phyloP scores from a whole-genome alignment of 1,140 invertebrate species.

The Daktulosphaira vitifoliae region DNA sequence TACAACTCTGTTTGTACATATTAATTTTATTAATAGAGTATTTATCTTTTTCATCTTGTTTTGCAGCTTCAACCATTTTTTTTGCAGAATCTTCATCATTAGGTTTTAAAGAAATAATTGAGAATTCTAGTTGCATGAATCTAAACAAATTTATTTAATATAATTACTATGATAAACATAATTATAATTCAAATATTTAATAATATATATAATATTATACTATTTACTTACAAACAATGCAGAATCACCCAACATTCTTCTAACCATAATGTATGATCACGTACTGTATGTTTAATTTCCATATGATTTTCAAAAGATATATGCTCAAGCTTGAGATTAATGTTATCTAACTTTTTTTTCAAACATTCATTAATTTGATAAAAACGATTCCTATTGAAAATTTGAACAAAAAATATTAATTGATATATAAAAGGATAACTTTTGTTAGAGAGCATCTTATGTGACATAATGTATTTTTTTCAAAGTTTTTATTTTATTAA shows the following conservation, averaged over 20 bases:
- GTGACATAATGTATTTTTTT: too few species aligned
- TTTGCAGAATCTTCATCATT: background rate
- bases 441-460: too few species aligned
- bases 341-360: background rate
- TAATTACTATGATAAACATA: too few species aligned
- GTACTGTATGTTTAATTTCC: background rate
- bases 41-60: conserved; percentile 14
- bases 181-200: too few species aligned
- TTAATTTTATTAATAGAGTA: background rate
- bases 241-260: conserved; percentile 10
- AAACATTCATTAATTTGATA: background rate
- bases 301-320: conserved; percentile 19
- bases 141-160: background rate
- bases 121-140: conserved; percentile 13
- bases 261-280: conserved; percentile 6
- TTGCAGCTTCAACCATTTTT: background rate
- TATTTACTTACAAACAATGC: conserved; percentile 20
- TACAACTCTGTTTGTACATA: background rate
- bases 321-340: background rate
- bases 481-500: too few species aligned
- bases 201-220: too few species aligned
- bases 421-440: background rate
- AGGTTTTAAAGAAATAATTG: background rate
- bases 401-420: background rate
- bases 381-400: background rate